A percentile compares a stretch with the other conserved stretches of the same genome.
These are phyloP conservation scores for Cryptocephalus moraei DNA, from an alignment of 2,888 invertebrate genomes.

Conservation along the genomic window DNA sequence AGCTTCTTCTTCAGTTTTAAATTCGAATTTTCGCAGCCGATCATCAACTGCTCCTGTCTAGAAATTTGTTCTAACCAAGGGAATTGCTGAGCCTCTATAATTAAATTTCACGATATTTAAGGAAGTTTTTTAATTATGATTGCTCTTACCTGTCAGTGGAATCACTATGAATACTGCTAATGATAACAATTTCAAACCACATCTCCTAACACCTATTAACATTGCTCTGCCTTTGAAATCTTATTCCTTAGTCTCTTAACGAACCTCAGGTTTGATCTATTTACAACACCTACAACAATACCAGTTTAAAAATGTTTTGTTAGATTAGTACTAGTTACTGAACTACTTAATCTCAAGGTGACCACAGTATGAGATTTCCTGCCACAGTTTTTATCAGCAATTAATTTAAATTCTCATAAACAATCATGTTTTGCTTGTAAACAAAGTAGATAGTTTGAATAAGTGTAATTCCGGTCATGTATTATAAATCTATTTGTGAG, in stretches of 20 bases:
- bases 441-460: no score
- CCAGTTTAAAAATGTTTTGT: neutral
- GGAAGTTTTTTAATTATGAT: neutral
- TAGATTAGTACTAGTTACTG: slow-evolving; percentile 41
- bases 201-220: slow-evolving; percentile 9
- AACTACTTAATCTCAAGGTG: slow-evolving; percentile 24
- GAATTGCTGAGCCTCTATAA: neutral
- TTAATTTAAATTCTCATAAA: no score
- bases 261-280: slow-evolving; percentile 62
- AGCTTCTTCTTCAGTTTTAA: slow-evolving; percentile 20
- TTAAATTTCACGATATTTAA: neutral
- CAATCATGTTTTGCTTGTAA: no score
- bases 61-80: slow-evolving; percentile 37
- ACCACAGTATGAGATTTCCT: no score
- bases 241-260: slow-evolving; percentile 47
- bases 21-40: slow-evolving; percentile 40
- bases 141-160: slow-evolving; percentile 9
- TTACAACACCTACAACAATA: slow-evolving; percentile 44
- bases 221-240: slow-evolving; percentile 10
- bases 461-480: no score
- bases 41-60: slow-evolving; percentile 30
- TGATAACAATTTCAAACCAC: slow-evolving; percentile 8
- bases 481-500: no score
- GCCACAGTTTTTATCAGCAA: no score
- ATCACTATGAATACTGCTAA: slow-evolving; percentile 10